Conservation (phyloP, 2,888 invertebrate genomes). For the Poecilobothrus nobilitatus region DNA sequence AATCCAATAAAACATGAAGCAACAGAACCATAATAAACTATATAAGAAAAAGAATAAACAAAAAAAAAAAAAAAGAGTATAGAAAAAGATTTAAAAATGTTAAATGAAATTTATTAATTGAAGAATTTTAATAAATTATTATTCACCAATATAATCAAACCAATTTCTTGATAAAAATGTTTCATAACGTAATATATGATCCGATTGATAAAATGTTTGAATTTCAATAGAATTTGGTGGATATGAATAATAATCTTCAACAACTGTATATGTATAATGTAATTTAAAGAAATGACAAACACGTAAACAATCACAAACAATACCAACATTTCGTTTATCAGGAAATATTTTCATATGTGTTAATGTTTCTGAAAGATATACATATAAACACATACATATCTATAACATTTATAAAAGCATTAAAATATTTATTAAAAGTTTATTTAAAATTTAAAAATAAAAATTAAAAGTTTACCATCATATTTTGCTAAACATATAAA, state of each 20-base stretch:
- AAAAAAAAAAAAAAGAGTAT: not conserved
- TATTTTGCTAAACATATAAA: conserved; percentile 20
- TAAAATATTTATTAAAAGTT: not conserved
- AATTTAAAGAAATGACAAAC: conserved; percentile 16
- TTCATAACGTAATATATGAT: not conserved
- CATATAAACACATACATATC: not conserved
- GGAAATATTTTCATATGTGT: not conserved
- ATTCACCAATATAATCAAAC: conserved; percentile 8
- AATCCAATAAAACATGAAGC: conserved; percentile 38
- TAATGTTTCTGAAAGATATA: not conserved
- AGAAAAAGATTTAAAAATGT: not conserved
- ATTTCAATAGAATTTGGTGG: not conserved
- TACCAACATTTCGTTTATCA: conserved; percentile 15
- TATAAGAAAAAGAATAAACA: not conserved
- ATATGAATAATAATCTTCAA: not conserved
- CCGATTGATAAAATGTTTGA: not conserved
- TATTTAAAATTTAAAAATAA: not conserved
- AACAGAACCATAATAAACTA: conserved; percentile 30
- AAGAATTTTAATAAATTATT: not conserved
- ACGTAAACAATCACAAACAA: conserved; percentile 23
- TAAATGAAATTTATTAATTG: not conserved
- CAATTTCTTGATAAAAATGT: conserved; percentile 6
- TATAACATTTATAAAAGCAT: not conserved
- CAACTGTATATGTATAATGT: not conserved
- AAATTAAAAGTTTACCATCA: conserved; percentile 19